Evolutionary conservation across 2,888 invertebrate genomes (phyloP).

Genomic region (Phaedon cochleariae): DNA sequence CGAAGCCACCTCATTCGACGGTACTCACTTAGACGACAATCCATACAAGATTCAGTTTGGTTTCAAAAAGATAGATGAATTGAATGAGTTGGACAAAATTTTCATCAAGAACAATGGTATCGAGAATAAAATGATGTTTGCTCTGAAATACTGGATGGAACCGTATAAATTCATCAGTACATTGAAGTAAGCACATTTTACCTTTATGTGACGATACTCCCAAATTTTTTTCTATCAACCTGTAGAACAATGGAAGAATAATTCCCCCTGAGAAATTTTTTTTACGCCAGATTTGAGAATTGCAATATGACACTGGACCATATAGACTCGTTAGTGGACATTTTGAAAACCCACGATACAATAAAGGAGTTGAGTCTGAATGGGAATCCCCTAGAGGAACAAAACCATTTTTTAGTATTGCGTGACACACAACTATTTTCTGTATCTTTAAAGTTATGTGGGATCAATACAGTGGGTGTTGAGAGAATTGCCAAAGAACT

Average conservation of each 20-base stretch:
- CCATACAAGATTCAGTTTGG: slow-evolving; percentile 2
- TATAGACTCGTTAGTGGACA: slow-evolving; percentile 22
- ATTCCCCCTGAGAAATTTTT: too few relatives aligned
- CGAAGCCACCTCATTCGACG: too few relatives aligned
- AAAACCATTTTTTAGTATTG: slow-evolving; percentile 30
- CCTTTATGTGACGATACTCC: too few relatives aligned
- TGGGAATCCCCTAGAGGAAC: slow-evolving; percentile 32
- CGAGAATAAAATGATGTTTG: slow-evolving; percentile 12
- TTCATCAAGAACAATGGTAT: slow-evolving; percentile 16
- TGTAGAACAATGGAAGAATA: too few relatives aligned
- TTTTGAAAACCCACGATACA: slow-evolving; percentile 11
- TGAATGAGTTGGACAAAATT: slow-evolving; percentile 14
- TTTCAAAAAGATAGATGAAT: slow-evolving; percentile 10
- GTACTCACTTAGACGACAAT: not conserved
- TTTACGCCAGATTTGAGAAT: slow-evolving; percentile 38
- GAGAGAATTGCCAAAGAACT: not conserved
- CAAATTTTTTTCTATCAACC: too few relatives aligned
- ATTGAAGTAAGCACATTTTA: slow-evolving; percentile 16
- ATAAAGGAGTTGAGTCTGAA: slow-evolving; percentile 33
- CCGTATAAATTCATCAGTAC: slow-evolving; percentile 2
- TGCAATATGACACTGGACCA: slow-evolving; percentile 32
- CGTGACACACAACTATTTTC: slow-evolving; percentile 22
- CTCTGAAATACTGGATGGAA: slow-evolving; percentile 6
- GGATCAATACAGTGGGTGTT: slow-evolving; percentile 28
- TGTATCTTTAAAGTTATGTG: slow-evolving; percentile 34